Conservation (phyloP, 2,888 invertebrate species). For the Eupsilia transversa region DNA sequence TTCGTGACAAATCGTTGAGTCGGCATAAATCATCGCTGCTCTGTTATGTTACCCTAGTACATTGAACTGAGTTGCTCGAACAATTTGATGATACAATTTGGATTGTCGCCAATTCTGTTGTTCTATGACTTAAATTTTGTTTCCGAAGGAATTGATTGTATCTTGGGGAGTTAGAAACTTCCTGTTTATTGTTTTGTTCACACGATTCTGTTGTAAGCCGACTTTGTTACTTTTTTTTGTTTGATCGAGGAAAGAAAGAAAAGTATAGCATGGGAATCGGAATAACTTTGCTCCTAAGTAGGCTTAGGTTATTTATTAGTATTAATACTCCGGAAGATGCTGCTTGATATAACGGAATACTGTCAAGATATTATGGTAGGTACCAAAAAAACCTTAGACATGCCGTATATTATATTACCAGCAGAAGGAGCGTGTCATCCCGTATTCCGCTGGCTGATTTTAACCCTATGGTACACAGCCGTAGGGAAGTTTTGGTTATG, state of each 20-base stretch:
- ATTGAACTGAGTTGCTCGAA: conserved; percentile 37
- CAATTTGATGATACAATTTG: conserved; percentile 64
- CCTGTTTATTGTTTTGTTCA: conserved; percentile 63
- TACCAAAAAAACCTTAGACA: too few relatives aligned
- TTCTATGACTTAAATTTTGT: conserved; percentile 62
- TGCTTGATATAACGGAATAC: not conserved
- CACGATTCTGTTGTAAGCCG: conserved; percentile 22
- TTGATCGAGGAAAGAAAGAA: conserved; percentile 21
- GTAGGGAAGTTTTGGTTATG: not conserved
- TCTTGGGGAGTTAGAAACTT: conserved; percentile 50
- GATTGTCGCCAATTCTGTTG: conserved; percentile 63
- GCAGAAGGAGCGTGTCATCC: not conserved
- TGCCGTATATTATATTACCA: not conserved
- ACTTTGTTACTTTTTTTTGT: conserved; percentile 43
- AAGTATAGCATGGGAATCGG: conserved; percentile 10
- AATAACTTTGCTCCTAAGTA: conserved; percentile 43
- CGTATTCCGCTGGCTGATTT: not conserved
- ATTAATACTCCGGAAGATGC: not conserved
- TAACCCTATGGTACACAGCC: not conserved
- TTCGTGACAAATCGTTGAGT: conserved; percentile 61
- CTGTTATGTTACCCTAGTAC: conserved; percentile 50
- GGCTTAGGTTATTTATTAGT: conserved; percentile 11
- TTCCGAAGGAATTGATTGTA: conserved; percentile 60
- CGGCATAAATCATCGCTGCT: conserved; percentile 57
- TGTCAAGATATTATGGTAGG: not conserved